Percentiles rank a stretch among this genome's conserved stretches.
Conservation (phyloP, 2,113 vertebrate species). For the Nettapus auritus region DNA sequence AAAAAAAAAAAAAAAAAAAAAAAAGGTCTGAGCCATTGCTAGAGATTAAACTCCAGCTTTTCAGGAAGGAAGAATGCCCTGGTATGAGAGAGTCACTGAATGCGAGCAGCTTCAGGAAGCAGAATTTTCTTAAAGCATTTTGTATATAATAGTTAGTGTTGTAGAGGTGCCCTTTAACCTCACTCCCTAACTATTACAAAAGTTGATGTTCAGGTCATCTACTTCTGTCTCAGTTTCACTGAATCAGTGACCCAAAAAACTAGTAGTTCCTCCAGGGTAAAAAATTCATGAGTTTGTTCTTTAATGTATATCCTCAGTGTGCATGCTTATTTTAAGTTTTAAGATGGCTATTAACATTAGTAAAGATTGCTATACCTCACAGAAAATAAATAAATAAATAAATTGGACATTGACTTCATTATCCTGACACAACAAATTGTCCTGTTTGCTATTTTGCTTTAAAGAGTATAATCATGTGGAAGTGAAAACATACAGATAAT, state of each 20-base stretch:
- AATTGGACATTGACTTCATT: neutral
- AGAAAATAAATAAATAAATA: neutral
- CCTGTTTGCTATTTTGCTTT: neutral
- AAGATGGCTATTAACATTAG: neutral
- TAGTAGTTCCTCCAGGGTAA: neutral
- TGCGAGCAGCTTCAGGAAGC: neutral
- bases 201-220: neutral
- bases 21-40: neutral
- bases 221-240: neutral
- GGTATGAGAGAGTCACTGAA: neutral
- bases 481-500: neutral
- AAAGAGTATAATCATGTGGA: neutral
- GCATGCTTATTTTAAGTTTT: conserved; percentile 40
- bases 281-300: conserved; percentile 27
- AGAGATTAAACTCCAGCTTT: neutral
- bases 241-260: conserved; percentile 35
- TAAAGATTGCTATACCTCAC: neutral
- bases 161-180: neutral
- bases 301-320: conserved; percentile 35
- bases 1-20: neutral
- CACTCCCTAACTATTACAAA: neutral
- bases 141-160: neutral
- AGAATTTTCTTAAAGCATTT: neutral
- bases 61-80: neutral
- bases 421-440: neutral